Conservation (phyloP, 1,140 invertebrate genomes). For the Venustaconcha ellipsiformis region DNA sequence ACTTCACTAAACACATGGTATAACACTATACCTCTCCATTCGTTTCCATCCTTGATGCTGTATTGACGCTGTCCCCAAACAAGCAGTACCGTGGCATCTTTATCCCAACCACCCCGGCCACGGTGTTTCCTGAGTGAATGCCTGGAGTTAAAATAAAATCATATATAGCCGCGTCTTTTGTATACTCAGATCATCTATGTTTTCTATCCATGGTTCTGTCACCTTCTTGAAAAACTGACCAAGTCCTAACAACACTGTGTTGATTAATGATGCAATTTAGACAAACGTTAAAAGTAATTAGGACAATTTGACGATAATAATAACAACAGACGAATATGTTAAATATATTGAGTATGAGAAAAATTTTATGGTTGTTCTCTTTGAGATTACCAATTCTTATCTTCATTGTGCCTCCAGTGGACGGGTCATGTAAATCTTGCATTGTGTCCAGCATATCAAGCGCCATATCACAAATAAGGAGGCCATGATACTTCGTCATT, state of each 20-base stretch:
- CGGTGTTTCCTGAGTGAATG: constrained; percentile 59
- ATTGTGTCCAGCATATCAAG: constrained; percentile 87
- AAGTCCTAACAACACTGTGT: too few species aligned
- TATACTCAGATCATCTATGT: too few species aligned
- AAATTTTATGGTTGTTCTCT: too few species aligned
- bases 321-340: too few species aligned
- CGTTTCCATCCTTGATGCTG: constrained; percentile 66
- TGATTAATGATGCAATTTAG: too few species aligned
- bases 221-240: too few species aligned
- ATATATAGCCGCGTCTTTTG: too few species aligned
- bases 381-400: constrained; percentile 82
- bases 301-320: too few species aligned
- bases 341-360: too few species aligned
- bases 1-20: neutral
- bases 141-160: constrained; percentile 30
- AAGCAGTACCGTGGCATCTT: constrained; percentile 67
- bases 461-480: constrained; percentile 66
- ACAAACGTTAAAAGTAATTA: too few species aligned
- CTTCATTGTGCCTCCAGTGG: constrained; percentile 88
- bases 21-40: constrained; percentile 50
- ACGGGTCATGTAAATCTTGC: constrained; percentile 89
- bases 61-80: constrained; percentile 67
- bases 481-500: constrained; percentile 55
- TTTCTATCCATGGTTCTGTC: too few species aligned
- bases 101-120: constrained; percentile 65